Percentiles rank a stretch among this genome's conserved stretches.
Conservation (phyloP, 1,140 invertebrate genomes). For the Drosophila busckii region DNA sequence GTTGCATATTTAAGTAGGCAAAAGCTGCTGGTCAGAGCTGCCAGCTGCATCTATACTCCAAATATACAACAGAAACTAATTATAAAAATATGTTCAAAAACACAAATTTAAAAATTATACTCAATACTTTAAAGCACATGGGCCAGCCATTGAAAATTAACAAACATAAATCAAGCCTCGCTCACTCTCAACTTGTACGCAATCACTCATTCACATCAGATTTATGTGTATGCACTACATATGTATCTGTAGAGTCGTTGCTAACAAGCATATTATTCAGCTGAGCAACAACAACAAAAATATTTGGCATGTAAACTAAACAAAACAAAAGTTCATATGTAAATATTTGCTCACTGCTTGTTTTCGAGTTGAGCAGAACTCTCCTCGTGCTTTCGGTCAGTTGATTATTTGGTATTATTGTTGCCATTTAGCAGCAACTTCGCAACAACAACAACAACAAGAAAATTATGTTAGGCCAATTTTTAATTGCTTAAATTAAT, state of each 20-base stretch:
- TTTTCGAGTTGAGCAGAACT: slow-evolving; percentile 43
- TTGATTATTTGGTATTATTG: slow-evolving; percentile 47
- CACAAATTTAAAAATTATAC: too few species aligned
- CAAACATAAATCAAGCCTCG: not conserved
- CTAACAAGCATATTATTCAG: slow-evolving; percentile 42
- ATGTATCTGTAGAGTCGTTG: too few species aligned
- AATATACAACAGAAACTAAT: too few species aligned
- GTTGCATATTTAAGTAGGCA: slow-evolving; percentile 68
- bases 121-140: too few species aligned
- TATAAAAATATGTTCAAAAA: slow-evolving; percentile 11
- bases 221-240: slow-evolving; percentile 14
- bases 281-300: slow-evolving; percentile 31
- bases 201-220: slow-evolving; percentile 1
- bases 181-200: not conserved
- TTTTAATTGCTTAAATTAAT: slow-evolving; percentile 42
- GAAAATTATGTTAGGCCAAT: not conserved
- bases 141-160: not conserved
- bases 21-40: slow-evolving; percentile 9
- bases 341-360: slow-evolving; percentile 64
- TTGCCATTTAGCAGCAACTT: slow-evolving; percentile 20
- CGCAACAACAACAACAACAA: slow-evolving; percentile 17
- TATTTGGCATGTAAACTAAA: slow-evolving; percentile 31
- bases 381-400: slow-evolving; percentile 49
- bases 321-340: slow-evolving; percentile 65
- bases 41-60: too few species aligned